A percentile compares a stretch with the other conserved stretches of the same genome.
These are phyloP conservation scores for Eulimnadia texana DNA, from an alignment of 1,140 invertebrate genomes.

Conservation along the genomic window DNA sequence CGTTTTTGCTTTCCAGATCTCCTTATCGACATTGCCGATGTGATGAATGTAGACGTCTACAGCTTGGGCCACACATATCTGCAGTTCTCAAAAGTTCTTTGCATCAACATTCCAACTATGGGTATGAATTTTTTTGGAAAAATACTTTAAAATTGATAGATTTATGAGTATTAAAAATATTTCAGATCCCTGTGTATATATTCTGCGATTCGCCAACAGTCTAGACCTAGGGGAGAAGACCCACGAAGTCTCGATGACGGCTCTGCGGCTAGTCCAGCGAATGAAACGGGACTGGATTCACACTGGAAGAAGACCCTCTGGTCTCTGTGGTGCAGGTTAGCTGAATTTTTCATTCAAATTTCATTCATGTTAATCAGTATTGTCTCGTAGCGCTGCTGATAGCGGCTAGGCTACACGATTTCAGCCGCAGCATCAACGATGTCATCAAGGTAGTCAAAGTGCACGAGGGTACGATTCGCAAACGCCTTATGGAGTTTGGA, in stretches of 20 bases:
- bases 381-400: constrained; percentile 67
- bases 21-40: constrained; percentile 95
- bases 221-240: constrained; percentile 83
- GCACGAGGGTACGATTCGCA: constrained; percentile 81
- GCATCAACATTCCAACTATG: constrained; percentile 82
- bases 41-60: constrained; percentile 89
- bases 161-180: constrained; percentile 17
- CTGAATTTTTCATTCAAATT: not conserved
- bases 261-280: constrained; percentile 76
- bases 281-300: constrained; percentile 98
- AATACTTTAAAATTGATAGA: too few species aligned
- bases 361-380: not conserved
- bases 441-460: constrained; percentile 92
- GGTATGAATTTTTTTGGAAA: too few species aligned
- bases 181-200: constrained; percentile 86
- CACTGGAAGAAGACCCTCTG: constrained; percentile 85
- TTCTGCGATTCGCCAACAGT: constrained; percentile 84
- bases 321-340: constrained; percentile 90
- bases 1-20: constrained; percentile 46
- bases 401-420: constrained; percentile 81
- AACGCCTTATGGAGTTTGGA: constrained; percentile 86
- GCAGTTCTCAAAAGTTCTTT: constrained; percentile 70
- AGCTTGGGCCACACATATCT: constrained; percentile 86
- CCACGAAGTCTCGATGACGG: constrained; percentile 89
- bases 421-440: constrained; percentile 70